These are phyloP conservation scores for Hemitrygon akajei DNA, from an alignment of 2,797 vertebrate species.

Conservation along the genomic window DNA sequence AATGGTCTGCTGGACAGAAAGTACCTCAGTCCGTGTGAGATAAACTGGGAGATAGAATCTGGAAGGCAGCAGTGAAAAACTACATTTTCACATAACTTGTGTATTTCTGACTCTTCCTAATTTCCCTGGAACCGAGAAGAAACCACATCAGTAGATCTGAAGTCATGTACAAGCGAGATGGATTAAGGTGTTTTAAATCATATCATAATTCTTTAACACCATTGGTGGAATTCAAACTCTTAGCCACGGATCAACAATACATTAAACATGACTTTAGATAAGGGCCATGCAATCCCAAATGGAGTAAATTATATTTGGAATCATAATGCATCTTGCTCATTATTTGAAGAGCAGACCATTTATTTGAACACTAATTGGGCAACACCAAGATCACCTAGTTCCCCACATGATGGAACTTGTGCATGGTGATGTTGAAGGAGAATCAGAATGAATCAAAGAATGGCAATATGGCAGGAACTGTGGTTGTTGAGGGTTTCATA, in stretches of 20 bases:
- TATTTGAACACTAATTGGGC: not conserved
- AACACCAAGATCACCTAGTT: too few relatives aligned
- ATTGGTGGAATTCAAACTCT: too few relatives aligned
- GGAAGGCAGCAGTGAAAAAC: not conserved
- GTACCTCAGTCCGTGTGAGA: not conserved
- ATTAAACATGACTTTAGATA: too few relatives aligned
- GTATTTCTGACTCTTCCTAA: too few relatives aligned
- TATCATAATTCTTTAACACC: too few relatives aligned
- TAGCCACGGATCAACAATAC: too few relatives aligned
- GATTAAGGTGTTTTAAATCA: too few relatives aligned
- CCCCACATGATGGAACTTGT: not conserved
- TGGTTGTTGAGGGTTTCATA: not conserved
- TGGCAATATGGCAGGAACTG: not conserved
- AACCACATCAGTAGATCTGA: too few relatives aligned
- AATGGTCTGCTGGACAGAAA: not conserved
- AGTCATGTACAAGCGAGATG: too few relatives aligned
- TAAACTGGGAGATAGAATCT: not conserved
- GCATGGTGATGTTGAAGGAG: not conserved
- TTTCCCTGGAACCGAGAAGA: not conserved
- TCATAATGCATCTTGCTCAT: not conserved
- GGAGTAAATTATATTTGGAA: not conserved
- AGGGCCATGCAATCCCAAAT: not conserved
- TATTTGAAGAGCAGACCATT: not conserved
- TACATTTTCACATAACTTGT: too few relatives aligned
- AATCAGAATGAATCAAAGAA: not conserved